Evolutionary conservation across 2,113 vertebrate species (phyloP).

Genomic region (Gasterosteus aculeatus): DNA sequence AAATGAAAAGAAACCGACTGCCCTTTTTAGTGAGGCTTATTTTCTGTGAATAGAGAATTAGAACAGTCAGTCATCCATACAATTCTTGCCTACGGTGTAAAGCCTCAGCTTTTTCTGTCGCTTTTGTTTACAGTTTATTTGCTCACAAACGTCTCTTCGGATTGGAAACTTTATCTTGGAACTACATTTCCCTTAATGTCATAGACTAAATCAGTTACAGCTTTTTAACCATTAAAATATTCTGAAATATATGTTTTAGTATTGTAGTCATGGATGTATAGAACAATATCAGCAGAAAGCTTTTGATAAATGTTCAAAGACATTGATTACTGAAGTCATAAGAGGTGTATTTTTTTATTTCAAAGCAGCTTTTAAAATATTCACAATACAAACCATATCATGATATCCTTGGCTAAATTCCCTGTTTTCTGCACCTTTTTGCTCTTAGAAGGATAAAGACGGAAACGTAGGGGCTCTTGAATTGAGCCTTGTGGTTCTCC

Average conservation of each 20-base stretch:
- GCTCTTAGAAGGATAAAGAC: no score
- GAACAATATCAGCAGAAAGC: no score
- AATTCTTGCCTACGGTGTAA: not conserved
- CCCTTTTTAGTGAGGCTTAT: constrained; percentile 1
- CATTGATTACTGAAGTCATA: no score
- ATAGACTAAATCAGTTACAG: not conserved
- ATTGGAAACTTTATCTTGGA: not conserved
- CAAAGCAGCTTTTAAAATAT: no score
- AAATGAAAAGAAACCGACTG: not conserved
- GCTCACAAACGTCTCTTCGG: not conserved
- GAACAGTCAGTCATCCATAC: not conserved
- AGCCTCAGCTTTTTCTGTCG: not conserved
- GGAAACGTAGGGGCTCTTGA: not conserved
- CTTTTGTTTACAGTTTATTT: not conserved
- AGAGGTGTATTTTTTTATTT: no score
- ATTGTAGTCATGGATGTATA: no score
- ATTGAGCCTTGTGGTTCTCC: not conserved
- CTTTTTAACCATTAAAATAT: no score
- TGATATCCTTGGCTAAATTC: no score
- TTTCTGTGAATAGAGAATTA: constrained; percentile 7
- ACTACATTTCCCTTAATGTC: not conserved
- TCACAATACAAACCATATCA: no score
- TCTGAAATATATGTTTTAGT: no score
- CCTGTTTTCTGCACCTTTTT: no score
- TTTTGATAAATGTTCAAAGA: no score